Percentiles rank a stretch among this genome's conserved stretches.
These are phyloP conservation scores for Pecten maximus DNA, from an alignment of 2,888 invertebrate species.

Conservation along the genomic window DNA sequence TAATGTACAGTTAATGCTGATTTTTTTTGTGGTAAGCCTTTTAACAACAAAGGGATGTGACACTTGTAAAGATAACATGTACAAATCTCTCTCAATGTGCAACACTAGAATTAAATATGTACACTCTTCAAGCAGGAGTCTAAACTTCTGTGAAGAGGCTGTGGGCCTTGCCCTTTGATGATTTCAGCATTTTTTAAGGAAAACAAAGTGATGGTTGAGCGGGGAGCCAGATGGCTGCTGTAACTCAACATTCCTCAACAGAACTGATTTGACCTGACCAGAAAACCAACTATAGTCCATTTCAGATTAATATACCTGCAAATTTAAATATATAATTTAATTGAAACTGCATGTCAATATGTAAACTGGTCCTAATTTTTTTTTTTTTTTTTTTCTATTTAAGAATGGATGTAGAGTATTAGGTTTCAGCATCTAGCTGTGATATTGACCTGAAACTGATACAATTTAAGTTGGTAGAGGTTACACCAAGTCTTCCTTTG, in stretches of 20 bases:
- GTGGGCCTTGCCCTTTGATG: neutral
- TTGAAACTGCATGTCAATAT: neutral
- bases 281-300: neutral
- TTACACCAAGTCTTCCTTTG: neutral
- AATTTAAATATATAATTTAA: neutral
- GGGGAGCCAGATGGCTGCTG: slow-evolving; percentile 18
- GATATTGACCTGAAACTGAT: neutral
- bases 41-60: neutral
- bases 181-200: slow-evolving; percentile 30
- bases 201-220: slow-evolving; percentile 27
- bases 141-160: neutral
- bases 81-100: neutral
- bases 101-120: neutral
- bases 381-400: too few relatives aligned
- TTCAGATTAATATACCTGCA: neutral
- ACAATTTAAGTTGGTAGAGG: neutral
- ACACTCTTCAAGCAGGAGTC: neutral
- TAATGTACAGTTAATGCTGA: neutral
- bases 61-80: neutral
- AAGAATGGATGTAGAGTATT: neutral
- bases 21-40: neutral
- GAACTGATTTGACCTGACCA: slow-evolving; percentile 24
- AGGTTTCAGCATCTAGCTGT: neutral
- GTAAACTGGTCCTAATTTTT: too few relatives aligned
- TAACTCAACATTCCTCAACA: slow-evolving; percentile 23